Evolutionary conservation across 1,140 invertebrate species (phyloP).

Genomic region (Halictus rubicundus): DNA sequence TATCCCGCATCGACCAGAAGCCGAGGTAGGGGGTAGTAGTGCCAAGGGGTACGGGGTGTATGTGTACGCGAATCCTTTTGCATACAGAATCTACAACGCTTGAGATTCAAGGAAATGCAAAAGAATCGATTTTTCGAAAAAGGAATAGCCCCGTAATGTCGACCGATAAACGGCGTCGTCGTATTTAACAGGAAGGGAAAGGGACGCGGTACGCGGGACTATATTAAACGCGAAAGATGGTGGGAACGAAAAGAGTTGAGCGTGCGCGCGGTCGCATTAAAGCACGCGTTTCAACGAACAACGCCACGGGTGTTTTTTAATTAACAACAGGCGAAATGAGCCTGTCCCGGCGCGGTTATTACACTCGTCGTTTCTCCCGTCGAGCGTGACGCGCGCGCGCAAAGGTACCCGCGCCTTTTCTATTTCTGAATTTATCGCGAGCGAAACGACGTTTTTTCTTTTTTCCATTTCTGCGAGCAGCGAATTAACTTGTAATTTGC

Average conservation of each 20-base stretch:
- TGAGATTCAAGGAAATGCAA: no score
- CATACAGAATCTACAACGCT: no score
- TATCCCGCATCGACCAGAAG: constrained; percentile 1
- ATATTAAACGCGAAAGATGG: not conserved
- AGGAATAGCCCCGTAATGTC: not conserved
- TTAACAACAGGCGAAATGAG: constrained; percentile 36
- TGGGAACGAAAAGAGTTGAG: not conserved
- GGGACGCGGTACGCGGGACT: not conserved
- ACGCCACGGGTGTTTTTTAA: constrained; percentile 36
- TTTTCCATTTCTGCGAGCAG: not conserved
- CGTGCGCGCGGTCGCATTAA: not conserved
- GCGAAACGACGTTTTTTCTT: not conserved
- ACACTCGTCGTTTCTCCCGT: constrained; percentile 13
- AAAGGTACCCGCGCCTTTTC: not conserved
- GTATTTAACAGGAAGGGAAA: not conserved
- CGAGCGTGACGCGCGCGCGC: no score
- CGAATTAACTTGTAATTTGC: not conserved
- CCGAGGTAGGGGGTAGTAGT: no score
- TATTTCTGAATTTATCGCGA: constrained; percentile 15
- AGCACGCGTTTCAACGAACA: constrained; percentile 25
- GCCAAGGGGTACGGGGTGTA: no score
- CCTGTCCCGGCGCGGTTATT: constrained; percentile 27
- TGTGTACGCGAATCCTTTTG: no score
- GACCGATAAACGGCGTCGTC: not conserved
- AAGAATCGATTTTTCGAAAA: not conserved